phyloP scores from a whole-genome alignment of 2,888 invertebrate species.

The Drosophila yooni region DNA sequence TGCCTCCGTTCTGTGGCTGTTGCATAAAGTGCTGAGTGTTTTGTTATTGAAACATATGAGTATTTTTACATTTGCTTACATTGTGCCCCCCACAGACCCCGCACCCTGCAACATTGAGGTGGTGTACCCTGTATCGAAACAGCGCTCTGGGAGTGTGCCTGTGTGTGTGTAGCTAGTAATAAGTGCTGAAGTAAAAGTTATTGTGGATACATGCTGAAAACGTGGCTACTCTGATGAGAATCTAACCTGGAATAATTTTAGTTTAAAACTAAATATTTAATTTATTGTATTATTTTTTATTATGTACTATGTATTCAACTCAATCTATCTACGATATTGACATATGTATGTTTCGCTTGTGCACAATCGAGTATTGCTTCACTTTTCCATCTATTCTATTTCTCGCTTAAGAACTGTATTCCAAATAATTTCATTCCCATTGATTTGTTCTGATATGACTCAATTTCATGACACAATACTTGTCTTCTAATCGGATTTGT shows the following conservation, averaged over 20 bases:
- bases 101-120: conserved; percentile 30
- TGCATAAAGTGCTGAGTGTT: conserved; percentile 72
- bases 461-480: background rate
- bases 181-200: background rate
- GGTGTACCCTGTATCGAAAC: conserved; percentile 15
- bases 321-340: too few species aligned
- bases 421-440: background rate
- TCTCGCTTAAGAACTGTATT: background rate
- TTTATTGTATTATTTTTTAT: background rate
- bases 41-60: conserved; percentile 80
- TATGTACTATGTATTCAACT: too few species aligned
- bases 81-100: conserved; percentile 11
- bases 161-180: background rate
- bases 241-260: background rate
- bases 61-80: conserved; percentile 56
- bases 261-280: background rate
- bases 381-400: background rate
- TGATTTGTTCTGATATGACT: background rate
- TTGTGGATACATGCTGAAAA: background rate
- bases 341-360: background rate
- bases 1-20: background rate
- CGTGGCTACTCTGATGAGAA: background rate
- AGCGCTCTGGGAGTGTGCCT: background rate
- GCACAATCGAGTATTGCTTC: too few species aligned
- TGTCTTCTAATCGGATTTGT: background rate